phyloP scores from a whole-genome alignment of 2,888 invertebrate species.

The Monopis laevigella region DNA sequence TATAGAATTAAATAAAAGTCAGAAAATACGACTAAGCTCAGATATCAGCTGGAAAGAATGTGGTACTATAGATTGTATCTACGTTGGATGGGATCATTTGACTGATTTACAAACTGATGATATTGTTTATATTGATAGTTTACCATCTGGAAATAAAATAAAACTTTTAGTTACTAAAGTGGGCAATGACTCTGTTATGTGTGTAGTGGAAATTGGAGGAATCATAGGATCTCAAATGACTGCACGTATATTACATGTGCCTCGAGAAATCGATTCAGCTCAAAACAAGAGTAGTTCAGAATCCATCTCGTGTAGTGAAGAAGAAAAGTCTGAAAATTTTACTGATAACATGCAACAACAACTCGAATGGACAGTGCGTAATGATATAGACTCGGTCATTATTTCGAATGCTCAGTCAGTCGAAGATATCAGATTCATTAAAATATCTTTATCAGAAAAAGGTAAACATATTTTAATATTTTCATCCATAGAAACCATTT shows the following conservation, averaged over 20 bases:
- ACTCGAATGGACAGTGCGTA: slow-evolving; percentile 48
- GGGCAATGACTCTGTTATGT: slow-evolving; percentile 57
- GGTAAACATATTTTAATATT: slow-evolving; percentile 53
- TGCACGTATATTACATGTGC: slow-evolving; percentile 60
- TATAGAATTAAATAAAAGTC: slow-evolving; percentile 38
- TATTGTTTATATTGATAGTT: slow-evolving; percentile 52
- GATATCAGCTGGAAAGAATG: slow-evolving; percentile 61
- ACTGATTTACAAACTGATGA: slow-evolving; percentile 59
- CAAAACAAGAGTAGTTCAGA: slow-evolving; percentile 44
- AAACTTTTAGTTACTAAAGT: slow-evolving; percentile 41
- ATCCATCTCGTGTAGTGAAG: slow-evolving; percentile 54
- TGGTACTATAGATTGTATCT: slow-evolving; percentile 64
- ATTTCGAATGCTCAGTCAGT: slow-evolving; percentile 38
- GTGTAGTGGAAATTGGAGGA: slow-evolving; percentile 62
- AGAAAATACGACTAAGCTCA: slow-evolving; percentile 54
- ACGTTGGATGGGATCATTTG: slow-evolving; percentile 60
- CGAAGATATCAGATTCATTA: slow-evolving; percentile 38
- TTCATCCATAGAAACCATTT: slow-evolving; percentile 42
- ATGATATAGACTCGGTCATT: slow-evolving; percentile 51
- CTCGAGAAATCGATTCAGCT: slow-evolving; percentile 43
- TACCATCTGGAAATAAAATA: slow-evolving; percentile 40
- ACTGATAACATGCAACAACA: slow-evolving; percentile 70
- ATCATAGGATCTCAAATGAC: slow-evolving; percentile 57
- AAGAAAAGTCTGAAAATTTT: slow-evolving; percentile 71
- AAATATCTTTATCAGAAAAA: slow-evolving; percentile 38